phyloP scores from a whole-genome alignment of 2,888 invertebrate species.

The Amphipyra berbera region DNA sequence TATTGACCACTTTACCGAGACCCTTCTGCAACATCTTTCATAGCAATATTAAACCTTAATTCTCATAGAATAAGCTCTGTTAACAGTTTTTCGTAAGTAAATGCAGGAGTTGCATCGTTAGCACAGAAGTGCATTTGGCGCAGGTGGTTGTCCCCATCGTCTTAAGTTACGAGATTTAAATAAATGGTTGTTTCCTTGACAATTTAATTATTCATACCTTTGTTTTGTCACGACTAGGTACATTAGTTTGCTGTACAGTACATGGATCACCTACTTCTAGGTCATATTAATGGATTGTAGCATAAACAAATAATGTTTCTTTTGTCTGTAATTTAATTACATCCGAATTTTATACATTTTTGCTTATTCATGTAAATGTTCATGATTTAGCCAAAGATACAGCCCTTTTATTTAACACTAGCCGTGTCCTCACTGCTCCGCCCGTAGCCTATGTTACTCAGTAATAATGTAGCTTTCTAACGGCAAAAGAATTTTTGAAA shows the following conservation, averaged over 20 bases:
- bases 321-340: no score
- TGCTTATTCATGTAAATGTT: no score
- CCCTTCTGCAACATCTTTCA: background rate
- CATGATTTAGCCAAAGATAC: no score
- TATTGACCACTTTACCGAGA: slow-evolving; percentile 26
- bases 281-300: no score
- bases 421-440: no score
- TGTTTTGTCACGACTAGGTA: slow-evolving; percentile 27
- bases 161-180: slow-evolving; percentile 63
- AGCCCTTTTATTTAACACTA: no score
- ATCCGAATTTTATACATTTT: no score
- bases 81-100: background rate
- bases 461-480: no score
- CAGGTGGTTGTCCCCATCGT: slow-evolving; percentile 73
- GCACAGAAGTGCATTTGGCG: slow-evolving; percentile 71
- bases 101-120: slow-evolving; percentile 5
- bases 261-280: no score
- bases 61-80: fast-evolving
- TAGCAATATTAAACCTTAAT: slow-evolving; percentile 30
- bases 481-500: no score
- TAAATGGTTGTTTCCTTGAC: slow-evolving; percentile 66
- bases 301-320: no score
- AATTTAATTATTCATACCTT: slow-evolving; percentile 75
- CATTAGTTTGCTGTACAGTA: background rate
- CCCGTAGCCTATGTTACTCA: no score